Base-by-base conservation (phyloP, 2,888 invertebrate species). In the Gari tellinella region DNA sequence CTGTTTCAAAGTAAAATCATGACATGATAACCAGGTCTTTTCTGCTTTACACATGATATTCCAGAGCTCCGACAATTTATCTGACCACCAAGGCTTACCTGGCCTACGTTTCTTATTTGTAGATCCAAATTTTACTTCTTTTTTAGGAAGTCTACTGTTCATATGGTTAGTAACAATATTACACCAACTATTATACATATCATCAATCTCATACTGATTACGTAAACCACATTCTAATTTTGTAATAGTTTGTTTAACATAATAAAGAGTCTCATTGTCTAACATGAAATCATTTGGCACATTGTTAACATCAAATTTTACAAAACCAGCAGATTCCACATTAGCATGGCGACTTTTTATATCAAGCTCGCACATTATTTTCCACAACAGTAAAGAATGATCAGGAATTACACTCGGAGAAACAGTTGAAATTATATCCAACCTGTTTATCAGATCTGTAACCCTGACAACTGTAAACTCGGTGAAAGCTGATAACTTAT, bases 351-450 rank as follows among this genome's bases (percentile, higher is more conserved):
- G n/a, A n/a, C n/a, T n/a, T n/a, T 48, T 19, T 43, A 43, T 14
- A 17, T 43, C 3, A 43, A 14, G 21, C 48, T 48, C 19, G n/a
- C 14, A 17, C 31, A 4, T 10, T 31, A 56, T 46, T 23, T 48
- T 49, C 65, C 65, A 65, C 2, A 23, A 41, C 26, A 65, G 23
- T 10, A 60, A n/a, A 4, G 60, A 60, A 25, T 69, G 62, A 14
- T 69, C 57, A 14, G 62, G 68, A 3, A 51, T 25, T 7, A 5
- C 4, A n/a, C 21, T 51, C n/a, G 31, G 23, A 25, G n/a, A 4
- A 25, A 51, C 8, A 25, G 2, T 12, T 12, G 4, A 4, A 26
- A 23, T 4, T 10, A 2, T 51, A 12, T 14, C 12, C 14, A 5
- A 17, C 12, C 12, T 31, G 21, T 38, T 48, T 3, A 67, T 45